phyloP scores from a whole-genome alignment of 2,888 invertebrate species.

The Pristionchus fissidentatus region DNA sequence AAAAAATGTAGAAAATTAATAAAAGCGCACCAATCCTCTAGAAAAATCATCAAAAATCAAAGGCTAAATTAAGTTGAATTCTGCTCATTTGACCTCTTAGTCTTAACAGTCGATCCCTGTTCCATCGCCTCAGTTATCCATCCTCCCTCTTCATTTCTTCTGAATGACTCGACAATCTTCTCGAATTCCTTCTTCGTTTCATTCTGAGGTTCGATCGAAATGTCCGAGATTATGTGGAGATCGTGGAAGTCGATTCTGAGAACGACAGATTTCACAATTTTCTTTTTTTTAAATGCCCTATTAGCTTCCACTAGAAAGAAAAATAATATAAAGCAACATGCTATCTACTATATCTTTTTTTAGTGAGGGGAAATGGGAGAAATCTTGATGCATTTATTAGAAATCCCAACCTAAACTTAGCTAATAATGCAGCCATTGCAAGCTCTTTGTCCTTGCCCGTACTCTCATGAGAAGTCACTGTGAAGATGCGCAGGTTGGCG shows the following conservation, averaged over 20 bases:
- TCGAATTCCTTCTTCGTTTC: slow-evolving; percentile 52
- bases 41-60: background rate
- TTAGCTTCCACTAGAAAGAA: background rate
- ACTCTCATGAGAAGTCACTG: slow-evolving; percentile 44
- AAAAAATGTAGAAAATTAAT: background rate
- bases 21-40: background rate
- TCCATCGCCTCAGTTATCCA: slow-evolving; percentile 62
- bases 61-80: background rate
- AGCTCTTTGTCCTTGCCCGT: slow-evolving; percentile 49
- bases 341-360: background rate
- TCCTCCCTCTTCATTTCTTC: slow-evolving; percentile 49
- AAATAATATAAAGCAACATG: too few species aligned
- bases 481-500: slow-evolving; percentile 54
- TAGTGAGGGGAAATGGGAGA: background rate
- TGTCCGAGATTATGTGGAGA: slow-evolving; percentile 89
- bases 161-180: slow-evolving; percentile 53
- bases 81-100: slow-evolving; percentile 78
- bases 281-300: too few species aligned
- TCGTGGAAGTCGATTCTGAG: slow-evolving; percentile 93
- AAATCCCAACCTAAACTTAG: slow-evolving; percentile 82
- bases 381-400: background rate
- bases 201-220: slow-evolving; percentile 85
- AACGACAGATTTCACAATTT: background rate
- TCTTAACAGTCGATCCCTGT: slow-evolving; percentile 57
- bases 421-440: slow-evolving; percentile 89